phyloP scores from a whole-genome alignment of 2,797 vertebrate species.

The Pelodytes ibericus region DNA sequence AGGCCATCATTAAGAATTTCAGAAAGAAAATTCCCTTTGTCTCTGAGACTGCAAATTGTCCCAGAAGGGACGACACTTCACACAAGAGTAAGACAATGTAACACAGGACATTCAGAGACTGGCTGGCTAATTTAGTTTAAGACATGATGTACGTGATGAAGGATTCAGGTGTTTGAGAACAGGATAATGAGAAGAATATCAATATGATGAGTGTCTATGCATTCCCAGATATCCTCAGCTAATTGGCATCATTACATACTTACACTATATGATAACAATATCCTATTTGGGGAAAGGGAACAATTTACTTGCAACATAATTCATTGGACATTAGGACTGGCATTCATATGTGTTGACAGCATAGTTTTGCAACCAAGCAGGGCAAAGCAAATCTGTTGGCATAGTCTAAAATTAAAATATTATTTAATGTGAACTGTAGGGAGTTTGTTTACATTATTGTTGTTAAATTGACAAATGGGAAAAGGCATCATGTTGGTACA shows the following conservation, averaged over 20 bases:
- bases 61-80: constrained; percentile 21
- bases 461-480: too few species aligned
- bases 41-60: constrained; percentile 23
- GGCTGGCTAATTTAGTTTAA: constrained; percentile 23
- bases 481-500: too few species aligned
- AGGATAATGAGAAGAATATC: constrained; percentile 45
- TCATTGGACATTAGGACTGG: not conserved
- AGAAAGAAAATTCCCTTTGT: constrained; percentile 29
- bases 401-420: too few species aligned
- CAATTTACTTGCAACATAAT: not conserved
- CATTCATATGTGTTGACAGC: constrained; percentile 3
- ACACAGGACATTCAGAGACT: constrained; percentile 26
- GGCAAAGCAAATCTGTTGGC: too few species aligned
- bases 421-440: too few species aligned
- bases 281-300: constrained; percentile 3
- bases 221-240: constrained; percentile 36
- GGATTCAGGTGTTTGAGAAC: constrained; percentile 31
- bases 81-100: constrained; percentile 33
- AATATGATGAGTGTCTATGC: constrained; percentile 19
- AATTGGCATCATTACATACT: constrained; percentile 34
- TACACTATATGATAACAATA: constrained; percentile 12
- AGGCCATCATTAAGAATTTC: constrained; percentile 27
- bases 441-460: too few species aligned
- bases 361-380: not conserved
- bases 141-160: constrained; percentile 27